Conservation (phyloP, 2,113 vertebrate species). For the Crocuta crocuta region DNA sequence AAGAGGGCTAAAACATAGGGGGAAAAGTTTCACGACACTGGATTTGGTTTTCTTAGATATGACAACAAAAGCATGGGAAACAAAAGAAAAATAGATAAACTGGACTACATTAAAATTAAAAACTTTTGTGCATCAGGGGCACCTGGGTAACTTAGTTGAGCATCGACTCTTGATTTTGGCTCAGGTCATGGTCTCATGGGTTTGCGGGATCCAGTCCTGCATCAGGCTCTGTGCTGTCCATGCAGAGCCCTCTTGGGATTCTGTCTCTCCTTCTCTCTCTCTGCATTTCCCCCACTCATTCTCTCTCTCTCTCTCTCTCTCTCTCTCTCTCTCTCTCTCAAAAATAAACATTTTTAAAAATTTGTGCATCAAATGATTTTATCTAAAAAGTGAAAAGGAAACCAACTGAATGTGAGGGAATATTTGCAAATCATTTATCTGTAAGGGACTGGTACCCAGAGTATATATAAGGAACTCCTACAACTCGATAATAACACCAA, state of each 20-base stretch:
- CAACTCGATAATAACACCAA: not conserved
- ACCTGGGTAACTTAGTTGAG: no score
- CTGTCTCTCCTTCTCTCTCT: no score
- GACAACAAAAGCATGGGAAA: not conserved
- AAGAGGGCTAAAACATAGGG: not conserved
- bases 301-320: no score
- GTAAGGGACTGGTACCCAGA: not conserved
- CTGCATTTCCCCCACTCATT: no score
- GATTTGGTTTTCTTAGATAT: constrained; percentile 6
- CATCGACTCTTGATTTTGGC: no score
- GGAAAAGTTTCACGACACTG: not conserved
- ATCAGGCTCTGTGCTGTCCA: no score
- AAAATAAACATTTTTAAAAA: no score
- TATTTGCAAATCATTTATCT: constrained; percentile 29
- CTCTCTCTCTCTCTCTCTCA: no score
- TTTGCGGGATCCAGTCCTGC: no score
- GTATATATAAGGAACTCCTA: constrained; percentile 9
- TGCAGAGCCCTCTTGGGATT: no score
- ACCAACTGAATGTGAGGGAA: not conserved
- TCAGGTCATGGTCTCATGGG: no score
- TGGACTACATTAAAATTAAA: not conserved
- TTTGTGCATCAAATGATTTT: no score
- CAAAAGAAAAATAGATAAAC: constrained; percentile 9
- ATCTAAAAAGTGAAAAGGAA: not conserved
- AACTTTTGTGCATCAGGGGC: not conserved